phyloP scores from a whole-genome alignment of 2,797 vertebrate genomes.

The Channa striata region DNA sequence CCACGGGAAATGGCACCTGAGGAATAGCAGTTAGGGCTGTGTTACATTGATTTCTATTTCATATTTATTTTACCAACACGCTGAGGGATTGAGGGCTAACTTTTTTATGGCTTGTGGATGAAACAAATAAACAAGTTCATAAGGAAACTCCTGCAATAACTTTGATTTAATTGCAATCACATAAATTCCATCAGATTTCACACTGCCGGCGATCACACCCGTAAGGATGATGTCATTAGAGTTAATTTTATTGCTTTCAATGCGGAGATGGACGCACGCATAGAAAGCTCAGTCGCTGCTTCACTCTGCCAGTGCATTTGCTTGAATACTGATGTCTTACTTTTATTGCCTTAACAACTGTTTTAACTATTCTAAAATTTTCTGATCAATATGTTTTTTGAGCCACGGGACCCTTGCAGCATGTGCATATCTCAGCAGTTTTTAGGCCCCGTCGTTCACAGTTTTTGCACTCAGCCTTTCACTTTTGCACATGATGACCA shows the following conservation, averaged over 20 bases:
- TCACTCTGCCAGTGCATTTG: conserved; percentile 1
- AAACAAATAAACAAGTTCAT: conserved; percentile 81
- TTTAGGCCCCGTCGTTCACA: conserved; percentile 9
- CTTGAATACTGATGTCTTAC: neutral
- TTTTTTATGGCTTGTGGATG: conserved; percentile 76
- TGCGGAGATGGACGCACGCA: conserved; percentile 45
- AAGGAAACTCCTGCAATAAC: conserved; percentile 82
- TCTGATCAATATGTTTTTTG: neutral
- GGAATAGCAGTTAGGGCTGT: conserved; percentile 75
- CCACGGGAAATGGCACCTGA: conserved; percentile 60
- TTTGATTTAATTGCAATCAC: conserved; percentile 81
- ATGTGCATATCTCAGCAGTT: conserved; percentile 11
- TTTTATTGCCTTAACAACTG: conserved; percentile 14
- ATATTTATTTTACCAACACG: conserved; percentile 74
- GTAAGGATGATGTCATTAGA: conserved; percentile 73
- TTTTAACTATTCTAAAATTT: neutral
- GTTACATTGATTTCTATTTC: conserved; percentile 83
- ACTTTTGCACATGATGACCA: conserved; percentile 19
- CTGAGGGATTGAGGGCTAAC: conserved; percentile 62
- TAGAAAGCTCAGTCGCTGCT: neutral
- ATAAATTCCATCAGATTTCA: conserved; percentile 75
- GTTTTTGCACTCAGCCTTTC: neutral
- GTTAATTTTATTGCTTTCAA: conserved; percentile 65
- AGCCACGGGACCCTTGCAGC: neutral
- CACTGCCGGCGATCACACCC: conserved; percentile 65